Conservation (phyloP, 2,797 vertebrate species). For the Geotrypetes seraphini region DNA sequence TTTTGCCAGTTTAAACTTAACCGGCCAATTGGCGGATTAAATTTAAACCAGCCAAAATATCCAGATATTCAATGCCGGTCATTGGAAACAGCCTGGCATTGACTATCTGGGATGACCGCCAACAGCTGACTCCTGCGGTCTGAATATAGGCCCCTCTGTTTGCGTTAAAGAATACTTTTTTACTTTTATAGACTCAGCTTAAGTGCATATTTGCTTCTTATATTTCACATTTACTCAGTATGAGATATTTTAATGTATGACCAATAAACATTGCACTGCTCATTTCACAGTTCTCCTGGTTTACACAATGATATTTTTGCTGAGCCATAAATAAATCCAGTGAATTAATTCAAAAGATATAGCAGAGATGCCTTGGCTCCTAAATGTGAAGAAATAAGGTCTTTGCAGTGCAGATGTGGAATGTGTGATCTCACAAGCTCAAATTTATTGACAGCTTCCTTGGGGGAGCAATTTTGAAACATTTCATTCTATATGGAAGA, state of each 20-base stretch:
- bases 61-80: no score
- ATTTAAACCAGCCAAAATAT: no score
- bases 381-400: not conserved
- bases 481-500: constrained; percentile 1
- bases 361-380: not conserved
- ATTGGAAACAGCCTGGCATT: no score
- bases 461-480: constrained; percentile 1
- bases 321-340: constrained; percentile 1
- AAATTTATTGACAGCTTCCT: not conserved
- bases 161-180: no score
- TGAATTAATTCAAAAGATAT: constrained; percentile 5
- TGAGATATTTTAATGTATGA: not conserved
- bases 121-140: no score
- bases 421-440: not conserved
- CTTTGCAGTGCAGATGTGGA: not conserved
- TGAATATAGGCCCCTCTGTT: no score
- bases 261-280: not conserved
- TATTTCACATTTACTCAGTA: not conserved
- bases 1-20: no score
- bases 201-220: not conserved
- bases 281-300: not conserved
- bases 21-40: no score
- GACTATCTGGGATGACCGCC: no score
- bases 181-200: no score
- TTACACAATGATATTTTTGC: not conserved